Evolutionary conservation across 2,888 invertebrate species (phyloP).

Genomic region (Ormia ochracea): DNA sequence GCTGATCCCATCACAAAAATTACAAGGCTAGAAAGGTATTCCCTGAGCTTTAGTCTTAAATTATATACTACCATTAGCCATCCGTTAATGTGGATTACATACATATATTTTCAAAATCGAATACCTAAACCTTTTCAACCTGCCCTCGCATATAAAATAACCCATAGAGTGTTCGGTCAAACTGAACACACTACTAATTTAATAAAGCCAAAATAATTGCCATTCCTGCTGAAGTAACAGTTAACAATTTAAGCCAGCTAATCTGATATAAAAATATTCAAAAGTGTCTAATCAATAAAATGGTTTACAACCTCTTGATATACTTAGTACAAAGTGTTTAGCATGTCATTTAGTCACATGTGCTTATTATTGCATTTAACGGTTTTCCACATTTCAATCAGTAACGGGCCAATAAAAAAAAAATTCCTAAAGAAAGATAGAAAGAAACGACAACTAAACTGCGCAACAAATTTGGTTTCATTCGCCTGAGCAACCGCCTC

Average conservation of each 20-base stretch:
- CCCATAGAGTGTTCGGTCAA: background rate
- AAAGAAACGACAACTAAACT: conserved; percentile 6
- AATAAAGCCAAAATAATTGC: background rate
- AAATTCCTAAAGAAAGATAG: background rate
- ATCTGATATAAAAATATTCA: background rate
- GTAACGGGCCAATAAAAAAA: background rate
- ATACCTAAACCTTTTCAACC: too few relatives aligned
- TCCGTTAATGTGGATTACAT: too few relatives aligned
- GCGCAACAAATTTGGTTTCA: conserved; percentile 8
- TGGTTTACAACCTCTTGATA: background rate
- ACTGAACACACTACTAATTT: background rate
- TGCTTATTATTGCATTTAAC: conserved; percentile 5
- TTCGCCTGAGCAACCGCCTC: background rate
- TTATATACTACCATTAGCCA: too few relatives aligned
- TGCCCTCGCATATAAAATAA: too few relatives aligned
- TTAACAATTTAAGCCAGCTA: background rate
- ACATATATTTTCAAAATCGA: too few relatives aligned
- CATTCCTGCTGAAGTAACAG: background rate
- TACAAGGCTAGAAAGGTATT: too few relatives aligned
- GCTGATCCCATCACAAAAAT: too few relatives aligned
- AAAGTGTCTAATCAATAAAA: background rate
- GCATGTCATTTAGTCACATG: conserved; percentile 15
- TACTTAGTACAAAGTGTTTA: background rate
- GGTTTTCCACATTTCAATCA: conserved; percentile 23
- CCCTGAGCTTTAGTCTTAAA: too few relatives aligned